Conservation (phyloP, 2,113 vertebrate genomes). For the Marmota monax region DNA sequence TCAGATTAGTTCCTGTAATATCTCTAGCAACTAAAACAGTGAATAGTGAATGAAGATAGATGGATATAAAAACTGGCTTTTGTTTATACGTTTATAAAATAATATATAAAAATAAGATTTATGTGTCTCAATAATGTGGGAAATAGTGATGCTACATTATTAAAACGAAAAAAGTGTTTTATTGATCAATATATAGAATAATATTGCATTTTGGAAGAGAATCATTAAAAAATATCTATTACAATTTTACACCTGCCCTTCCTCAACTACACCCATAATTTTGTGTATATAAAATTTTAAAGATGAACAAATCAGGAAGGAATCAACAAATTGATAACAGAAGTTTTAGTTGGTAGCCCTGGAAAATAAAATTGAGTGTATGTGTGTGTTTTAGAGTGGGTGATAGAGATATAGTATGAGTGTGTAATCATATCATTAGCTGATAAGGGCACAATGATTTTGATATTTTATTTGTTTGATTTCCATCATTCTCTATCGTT, state of each 20-base stretch:
- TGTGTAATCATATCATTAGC: background rate
- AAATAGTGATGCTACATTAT: background rate
- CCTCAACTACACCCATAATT: background rate
- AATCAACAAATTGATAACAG: background rate
- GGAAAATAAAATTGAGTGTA: background rate
- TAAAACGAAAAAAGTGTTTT: background rate
- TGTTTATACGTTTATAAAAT: background rate
- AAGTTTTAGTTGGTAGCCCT: background rate
- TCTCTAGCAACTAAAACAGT: background rate
- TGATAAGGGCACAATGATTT: background rate
- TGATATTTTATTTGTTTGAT: background rate
- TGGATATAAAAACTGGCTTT: background rate
- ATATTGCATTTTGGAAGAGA: background rate
- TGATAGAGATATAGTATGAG: background rate
- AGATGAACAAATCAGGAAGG: background rate
- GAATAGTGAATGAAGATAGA: background rate
- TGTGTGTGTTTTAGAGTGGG: background rate
- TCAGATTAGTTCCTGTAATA: background rate
- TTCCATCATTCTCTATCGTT: background rate
- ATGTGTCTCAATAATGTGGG: background rate
- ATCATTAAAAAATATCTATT: background rate
- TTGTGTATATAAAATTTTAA: background rate
- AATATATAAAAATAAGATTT: background rate
- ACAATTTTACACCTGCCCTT: too few species aligned
- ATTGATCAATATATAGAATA: background rate